Base-by-base conservation (phyloP, 2,888 invertebrate genomes). In the Sepioteuthis lessoniana region DNA sequence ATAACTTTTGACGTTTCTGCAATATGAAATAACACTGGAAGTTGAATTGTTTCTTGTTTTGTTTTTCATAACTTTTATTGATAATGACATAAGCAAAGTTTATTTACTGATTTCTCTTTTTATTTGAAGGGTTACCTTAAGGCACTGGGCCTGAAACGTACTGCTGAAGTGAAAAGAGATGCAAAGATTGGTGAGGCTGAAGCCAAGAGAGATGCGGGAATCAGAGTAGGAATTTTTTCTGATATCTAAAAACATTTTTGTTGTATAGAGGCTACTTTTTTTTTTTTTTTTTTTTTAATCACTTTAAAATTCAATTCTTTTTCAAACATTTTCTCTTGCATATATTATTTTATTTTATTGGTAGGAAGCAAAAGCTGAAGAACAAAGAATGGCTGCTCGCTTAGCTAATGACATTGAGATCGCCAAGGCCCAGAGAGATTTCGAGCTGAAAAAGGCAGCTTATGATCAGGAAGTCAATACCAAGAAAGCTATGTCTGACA, bases 391-490 rank as follows among this genome's bases (percentile, higher is more conserved):
- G 99, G 99, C 99, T 0, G 98, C 99, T 0, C 98, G 99, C 95
- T 99, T 99, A 97, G 97, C 98, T 37, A 99, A 99, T 97, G 99
- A 99, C 97, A 99, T 99, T 0, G 99, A 99, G 97, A 99, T 99
- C 94, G 99, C 99, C 1, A 99, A 99, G 97, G 99, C 99, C 0
- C 98, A 99, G 97, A 98, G 99, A 95, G 99, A 99, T 97, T 99
- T 99, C 97, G 99, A 99, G 97, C 97, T 99, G 95, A 99, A 99
- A 97, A 99, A 99, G 97, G 99, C 99, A 19, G 98, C 98, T 4
- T 99, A 99, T 97, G 99, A 99, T 97, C 98, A 98, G 95, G 99
- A 99, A 98, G 99, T 99, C 91, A 99, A 99, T 97, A 99, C 99
- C 21, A 98, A 98, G 98, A 98, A 98, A 96, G 96, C 97, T 93